Percentiles rank a stretch among this genome's conserved stretches.
Evolutionary conservation across 1,140 invertebrate genomes (phyloP).

Genomic region (Solenopsis fugax): DNA sequence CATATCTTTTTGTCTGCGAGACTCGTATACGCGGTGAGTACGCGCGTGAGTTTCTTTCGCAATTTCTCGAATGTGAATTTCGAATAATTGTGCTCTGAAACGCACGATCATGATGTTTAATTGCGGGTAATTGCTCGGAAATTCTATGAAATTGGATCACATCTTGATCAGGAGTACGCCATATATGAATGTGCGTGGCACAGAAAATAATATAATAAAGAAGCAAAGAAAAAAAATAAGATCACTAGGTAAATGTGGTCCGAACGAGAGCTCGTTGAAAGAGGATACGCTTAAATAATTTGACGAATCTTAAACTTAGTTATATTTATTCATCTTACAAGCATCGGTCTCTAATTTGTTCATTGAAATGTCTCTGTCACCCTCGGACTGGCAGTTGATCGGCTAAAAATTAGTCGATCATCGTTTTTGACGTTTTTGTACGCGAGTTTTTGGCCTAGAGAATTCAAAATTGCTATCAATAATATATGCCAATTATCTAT

Average conservation of each 20-base stretch:
- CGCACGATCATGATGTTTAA: conserved; percentile 6
- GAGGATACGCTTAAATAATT: not conserved
- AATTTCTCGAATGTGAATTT: conserved; percentile 12
- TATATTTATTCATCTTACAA: conserved; percentile 1
- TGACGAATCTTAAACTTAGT: not conserved
- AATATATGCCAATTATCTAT: not conserved
- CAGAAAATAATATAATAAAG: not conserved
- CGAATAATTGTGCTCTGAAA: conserved; percentile 32
- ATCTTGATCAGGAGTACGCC: not conserved
- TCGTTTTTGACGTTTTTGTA: too few relatives aligned
- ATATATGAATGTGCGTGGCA: not conserved
- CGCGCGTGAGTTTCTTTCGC: not conserved
- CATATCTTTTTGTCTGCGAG: not conserved
- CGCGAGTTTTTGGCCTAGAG: not conserved
- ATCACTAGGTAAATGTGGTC: not conserved
- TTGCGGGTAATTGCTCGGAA: conserved; percentile 17
- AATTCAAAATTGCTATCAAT: not conserved
- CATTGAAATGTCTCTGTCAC: not conserved
- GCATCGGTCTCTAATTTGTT: not conserved
- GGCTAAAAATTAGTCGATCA: not conserved
- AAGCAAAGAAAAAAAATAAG: not conserved
- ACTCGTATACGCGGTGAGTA: conserved; percentile 30
- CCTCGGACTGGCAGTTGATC: not conserved
- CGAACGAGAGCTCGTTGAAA: not conserved
- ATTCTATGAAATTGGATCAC: conserved; percentile 9